phyloP scores from a whole-genome alignment of 2,113 vertebrate genomes.

The Alouatta palliata region DNA sequence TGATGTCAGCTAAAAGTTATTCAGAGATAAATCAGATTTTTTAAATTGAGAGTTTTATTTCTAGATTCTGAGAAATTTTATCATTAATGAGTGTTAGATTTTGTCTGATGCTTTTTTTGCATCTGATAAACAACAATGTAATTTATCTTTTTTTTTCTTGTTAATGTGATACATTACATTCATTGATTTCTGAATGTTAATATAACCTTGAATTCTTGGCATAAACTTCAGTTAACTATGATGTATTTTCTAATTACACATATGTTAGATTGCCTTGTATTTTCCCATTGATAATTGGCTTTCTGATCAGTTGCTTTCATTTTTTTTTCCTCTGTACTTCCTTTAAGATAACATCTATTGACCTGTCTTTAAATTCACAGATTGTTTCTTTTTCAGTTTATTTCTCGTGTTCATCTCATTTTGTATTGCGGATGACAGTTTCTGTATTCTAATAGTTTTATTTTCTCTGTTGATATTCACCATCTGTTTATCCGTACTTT shows the following conservation, averaged over 20 bases:
- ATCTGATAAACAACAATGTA: not conserved
- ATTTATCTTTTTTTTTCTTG: not conserved
- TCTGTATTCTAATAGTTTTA: not conserved
- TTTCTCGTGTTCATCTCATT: not conserved
- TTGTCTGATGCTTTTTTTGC: not conserved
- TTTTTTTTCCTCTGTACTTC: not conserved
- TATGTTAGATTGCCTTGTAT: not conserved
- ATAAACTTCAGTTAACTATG: not conserved
- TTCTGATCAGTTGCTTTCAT: not conserved
- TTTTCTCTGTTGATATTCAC: not conserved
- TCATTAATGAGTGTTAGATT: not conserved
- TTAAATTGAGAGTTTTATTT: not conserved
- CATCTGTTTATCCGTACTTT: not conserved
- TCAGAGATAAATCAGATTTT: not conserved
- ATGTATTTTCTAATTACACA: not conserved
- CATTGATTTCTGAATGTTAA: conserved; percentile 1
- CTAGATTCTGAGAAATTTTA: not conserved
- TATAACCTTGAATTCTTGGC: not conserved
- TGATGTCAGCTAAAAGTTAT: not conserved
- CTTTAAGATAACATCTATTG: not conserved
- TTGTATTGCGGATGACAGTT: not conserved
- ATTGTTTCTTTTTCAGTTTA: not conserved
- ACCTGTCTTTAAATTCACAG: not conserved
- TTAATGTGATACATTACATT: not conserved
- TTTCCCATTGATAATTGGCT: not conserved